Base-by-base conservation (phyloP, 2,888 invertebrate species). In the Trissolcus brochymenae region DNA sequence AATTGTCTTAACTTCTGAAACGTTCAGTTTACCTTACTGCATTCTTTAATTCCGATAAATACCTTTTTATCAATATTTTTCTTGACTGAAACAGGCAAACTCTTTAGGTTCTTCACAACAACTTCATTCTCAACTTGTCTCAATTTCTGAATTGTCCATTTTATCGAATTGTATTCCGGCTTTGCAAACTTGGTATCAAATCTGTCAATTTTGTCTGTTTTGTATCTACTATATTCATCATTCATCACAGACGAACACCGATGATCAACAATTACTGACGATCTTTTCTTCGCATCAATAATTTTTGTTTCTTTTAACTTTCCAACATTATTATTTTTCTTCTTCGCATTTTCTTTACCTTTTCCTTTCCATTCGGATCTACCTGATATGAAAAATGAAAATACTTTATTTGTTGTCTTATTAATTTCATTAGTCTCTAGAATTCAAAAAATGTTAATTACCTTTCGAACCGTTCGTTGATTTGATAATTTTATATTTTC, bases 111-210 rank as follows among this genome's bases (percentile, higher is more conserved):
- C 19, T 56, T 78, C 1, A 82, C 57, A 56, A 83, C 55, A 57
- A 82, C 84, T 57, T 85, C 84, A 13, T 83, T 80, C 21, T 84
- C 75, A 13, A 81, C 67, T 54, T 85, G 76, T 4, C 83, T 82
- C 29, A 88, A 70, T 77, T 84, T 83, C 57, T 82, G 83, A 16
- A 88, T 84, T 2, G 85, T 86, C 49, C 79, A 80, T 49, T 83
- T 75, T 25, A 86, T 87, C 1, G 88, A 87, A 81, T 88, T 88
- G 35, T 86, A 87, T 68, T 87, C 84, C 2, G 88, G 88, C 11
- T 81, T 80, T 13, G 40, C 16, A 29, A 66, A 40, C 6, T 49
- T 57, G 14, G 21, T 17, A 14, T 57, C 49, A 7, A 7, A 29
- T 51, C 49, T 61, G 13, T 17, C 43, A 35, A 35, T 9, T 11